Evolutionary conservation across 1,140 invertebrate species (phyloP), one percentile per base, ranked within the genome.

Genomic region (Temnothorax nylanderi): DNA sequence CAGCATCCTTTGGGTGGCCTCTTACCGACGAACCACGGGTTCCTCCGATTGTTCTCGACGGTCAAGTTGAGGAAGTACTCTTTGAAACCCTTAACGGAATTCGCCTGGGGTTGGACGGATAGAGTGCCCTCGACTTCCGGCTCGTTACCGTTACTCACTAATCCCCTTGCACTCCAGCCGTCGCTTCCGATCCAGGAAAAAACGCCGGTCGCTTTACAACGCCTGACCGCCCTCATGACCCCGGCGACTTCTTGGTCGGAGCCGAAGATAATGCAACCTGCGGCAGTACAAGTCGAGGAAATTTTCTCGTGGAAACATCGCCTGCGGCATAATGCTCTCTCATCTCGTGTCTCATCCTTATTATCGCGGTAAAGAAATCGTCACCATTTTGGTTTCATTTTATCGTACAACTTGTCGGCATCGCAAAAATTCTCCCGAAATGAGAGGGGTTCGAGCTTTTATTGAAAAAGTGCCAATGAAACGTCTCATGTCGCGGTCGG

Each of bases 171-270:
- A 92, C 97, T 98, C 98, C 98, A 99, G 2, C 98, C 99, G 93
- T 99, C 98, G 62, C 98, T 98, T 0, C 98, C 98, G 44, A 99
- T 99, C 99, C 98, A 99, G 37, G 98, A 98, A 95, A 99, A 99
- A 64, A 96, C 96, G 4, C 98, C 97, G 3, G 98, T 99, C n/a
- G 98, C 98, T 91, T 99, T 99, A 72, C 96, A 96, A 26, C 98
- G 96, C 65, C 97, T 96, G 0, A 99, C 98, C 0, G 99, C 98
- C 82, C 97, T 95, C 99, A 99, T 99, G 62, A 99, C 96, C 16
- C 98, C 98, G 0, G 98, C 98, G 11, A 99, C 99, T 96, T 99
- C 99, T 96, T 99, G 99, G 95, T 99, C 98, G 0, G 98, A 99
- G 0, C 98, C 99, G 94, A 99, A 99, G 91, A 99, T 98, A 81